phyloP scores from a whole-genome alignment of 2,113 vertebrate genomes.

The Pluvialis apricaria region DNA sequence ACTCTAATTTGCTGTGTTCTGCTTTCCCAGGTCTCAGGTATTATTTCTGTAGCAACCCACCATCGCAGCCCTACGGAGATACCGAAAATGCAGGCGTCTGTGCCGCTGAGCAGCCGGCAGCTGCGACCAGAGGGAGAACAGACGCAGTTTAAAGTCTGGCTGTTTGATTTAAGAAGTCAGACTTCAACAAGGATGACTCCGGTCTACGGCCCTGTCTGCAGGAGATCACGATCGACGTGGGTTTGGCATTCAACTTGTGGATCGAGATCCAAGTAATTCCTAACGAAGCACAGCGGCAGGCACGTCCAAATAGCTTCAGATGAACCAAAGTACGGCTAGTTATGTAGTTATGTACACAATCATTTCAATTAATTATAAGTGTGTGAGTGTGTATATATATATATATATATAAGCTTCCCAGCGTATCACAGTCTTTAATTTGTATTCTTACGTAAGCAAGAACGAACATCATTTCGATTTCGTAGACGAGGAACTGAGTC shows the following conservation, averaged over 20 bases:
- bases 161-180: neutral
- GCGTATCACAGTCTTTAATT: neutral
- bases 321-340: neutral
- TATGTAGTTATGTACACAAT: neutral
- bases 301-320: neutral
- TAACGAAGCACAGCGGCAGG: neutral
- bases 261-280: neutral
- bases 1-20: neutral
- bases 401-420: neutral
- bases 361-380: neutral
- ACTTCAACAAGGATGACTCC: neutral
- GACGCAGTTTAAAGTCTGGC: neutral
- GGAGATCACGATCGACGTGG: neutral
- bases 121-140: neutral
- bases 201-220: no score
- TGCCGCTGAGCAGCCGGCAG: neutral
- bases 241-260: neutral
- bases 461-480: neutral
- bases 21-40: fast-evolving
- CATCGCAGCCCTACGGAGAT: neutral
- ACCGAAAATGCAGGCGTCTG: fast-evolving
- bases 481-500: neutral
- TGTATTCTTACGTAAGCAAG: neutral
- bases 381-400: no score
- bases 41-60: neutral